Conservation (phyloP, 1,140 invertebrate genomes). For the Arion vulgaris region DNA sequence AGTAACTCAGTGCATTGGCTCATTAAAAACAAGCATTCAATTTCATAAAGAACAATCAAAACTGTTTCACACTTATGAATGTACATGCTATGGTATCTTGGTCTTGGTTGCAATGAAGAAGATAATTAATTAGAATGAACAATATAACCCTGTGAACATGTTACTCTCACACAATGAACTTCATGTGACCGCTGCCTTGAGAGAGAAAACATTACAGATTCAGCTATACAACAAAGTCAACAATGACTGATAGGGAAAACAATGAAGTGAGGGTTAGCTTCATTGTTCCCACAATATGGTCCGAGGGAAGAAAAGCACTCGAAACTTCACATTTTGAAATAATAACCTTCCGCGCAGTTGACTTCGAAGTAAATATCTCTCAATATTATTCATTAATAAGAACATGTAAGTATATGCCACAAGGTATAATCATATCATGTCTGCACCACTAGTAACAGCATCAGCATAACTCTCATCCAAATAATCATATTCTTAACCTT, state of each 20-base stretch:
- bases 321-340: not conserved
- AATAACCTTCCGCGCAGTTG: too few species aligned
- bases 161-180: not conserved
- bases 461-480: too few species aligned
- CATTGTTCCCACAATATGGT: not conserved
- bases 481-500: too few species aligned
- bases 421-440: too few species aligned
- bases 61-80: not conserved
- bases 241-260: not conserved
- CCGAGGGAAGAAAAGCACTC: not conserved
- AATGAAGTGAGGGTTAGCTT: conserved; percentile 4
- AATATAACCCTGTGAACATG: not conserved
- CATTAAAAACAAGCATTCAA: not conserved
- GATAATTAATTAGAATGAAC: not conserved
- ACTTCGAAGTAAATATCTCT: too few species aligned
- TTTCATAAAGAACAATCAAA: not conserved
- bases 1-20: not conserved
- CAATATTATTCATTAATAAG: too few species aligned
- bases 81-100: conserved; percentile 5
- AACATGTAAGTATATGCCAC: too few species aligned
- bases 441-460: too few species aligned
- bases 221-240: not conserved
- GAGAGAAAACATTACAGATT: not conserved
- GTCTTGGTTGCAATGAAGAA: not conserved
- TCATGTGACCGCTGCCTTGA: not conserved